Conservation (phyloP, 1,140 invertebrate genomes). For the Achroia grisella region DNA sequence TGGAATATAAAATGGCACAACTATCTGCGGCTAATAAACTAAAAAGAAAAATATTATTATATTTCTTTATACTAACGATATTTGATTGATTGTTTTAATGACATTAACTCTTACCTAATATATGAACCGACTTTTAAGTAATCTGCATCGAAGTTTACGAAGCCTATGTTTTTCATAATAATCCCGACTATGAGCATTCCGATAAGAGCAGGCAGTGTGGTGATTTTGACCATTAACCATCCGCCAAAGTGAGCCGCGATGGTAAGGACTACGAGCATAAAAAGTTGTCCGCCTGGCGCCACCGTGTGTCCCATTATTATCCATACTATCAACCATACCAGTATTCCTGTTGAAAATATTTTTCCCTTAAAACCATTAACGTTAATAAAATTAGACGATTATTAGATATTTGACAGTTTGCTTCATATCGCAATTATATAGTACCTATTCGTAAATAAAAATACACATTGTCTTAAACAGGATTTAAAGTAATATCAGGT, state of each 20-base stretch:
- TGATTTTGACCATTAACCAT: slow-evolving; percentile 81
- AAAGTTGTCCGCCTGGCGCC: slow-evolving; percentile 85
- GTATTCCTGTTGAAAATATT: slow-evolving; percentile 66
- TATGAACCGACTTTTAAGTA: slow-evolving; percentile 78
- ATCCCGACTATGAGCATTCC: slow-evolving; percentile 91
- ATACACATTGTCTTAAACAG: no score
- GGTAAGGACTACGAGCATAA: slow-evolving; percentile 82
- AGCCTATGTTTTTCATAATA: slow-evolving; percentile 84
- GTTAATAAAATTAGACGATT: no score
- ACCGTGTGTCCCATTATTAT: slow-evolving; percentile 83
- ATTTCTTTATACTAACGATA: no score
- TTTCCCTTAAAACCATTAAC: neutral
- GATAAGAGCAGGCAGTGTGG: slow-evolving; percentile 88
- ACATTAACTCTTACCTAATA: slow-evolving; percentile 82
- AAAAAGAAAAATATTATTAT: no score
- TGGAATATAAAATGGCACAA: no score
- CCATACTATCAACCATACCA: slow-evolving; percentile 85
- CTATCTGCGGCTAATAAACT: no score
- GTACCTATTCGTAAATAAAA: no score
- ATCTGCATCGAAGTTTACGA: slow-evolving; percentile 79
- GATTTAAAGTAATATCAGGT: no score
- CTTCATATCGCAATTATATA: no score
- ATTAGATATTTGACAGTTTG: no score
- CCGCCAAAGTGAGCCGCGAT: slow-evolving; percentile 88
- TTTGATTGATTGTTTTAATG: no score